Evolutionary conservation across 2,113 vertebrate species (phyloP), one percentile per base, ranked within the genome.

Genomic region (Ameiurus melas): DNA sequence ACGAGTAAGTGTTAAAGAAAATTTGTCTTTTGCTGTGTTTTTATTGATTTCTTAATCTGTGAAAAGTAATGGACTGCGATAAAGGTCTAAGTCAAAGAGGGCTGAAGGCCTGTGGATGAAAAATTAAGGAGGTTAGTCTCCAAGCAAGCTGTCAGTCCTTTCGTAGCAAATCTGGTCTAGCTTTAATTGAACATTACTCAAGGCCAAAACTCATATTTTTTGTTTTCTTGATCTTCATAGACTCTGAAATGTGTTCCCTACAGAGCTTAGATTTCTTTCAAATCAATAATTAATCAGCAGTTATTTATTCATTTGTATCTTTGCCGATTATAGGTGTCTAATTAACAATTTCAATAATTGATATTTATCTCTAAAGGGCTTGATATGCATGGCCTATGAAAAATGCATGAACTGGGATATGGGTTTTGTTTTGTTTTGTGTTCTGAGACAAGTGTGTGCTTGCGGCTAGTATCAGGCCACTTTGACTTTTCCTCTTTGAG

Each of bases 331-430:
- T 88, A 89, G 91, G 88, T n/a, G 84, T 93, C 93, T 96, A 95
- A 95, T 95, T 95, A 95, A 95, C 93, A 93, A 91, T 95, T 95
- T 96, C 94, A 96, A 96, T 95, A 95, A 96, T 95, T 96, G 94
- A 96, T 96, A 95, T 95, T 95, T 94, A 94, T 95, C 95, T 95
- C 94, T 94, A 94, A 94, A 95, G 94, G 84, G 89, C 90, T 93
- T 83, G 68, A 91, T 94, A 93, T 95, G 92, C 92, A 88, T 91
- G 90, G 91, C 89, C 93, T 88, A 94, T 96, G 90, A 94, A 95
- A 94, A 93, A 95, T 95, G 93, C 90, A 95, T 95, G 93, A 95
- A 91, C 91, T 75, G 94, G 93, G 95, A 94, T 92, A 85, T 89
- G 92, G 93, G 93, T 92, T 89, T 91, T 89, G 93, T 94, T 94